Evolutionary conservation across 2,113 vertebrate genomes (phyloP).

Genomic region (Tapirus terrestris): DNA sequence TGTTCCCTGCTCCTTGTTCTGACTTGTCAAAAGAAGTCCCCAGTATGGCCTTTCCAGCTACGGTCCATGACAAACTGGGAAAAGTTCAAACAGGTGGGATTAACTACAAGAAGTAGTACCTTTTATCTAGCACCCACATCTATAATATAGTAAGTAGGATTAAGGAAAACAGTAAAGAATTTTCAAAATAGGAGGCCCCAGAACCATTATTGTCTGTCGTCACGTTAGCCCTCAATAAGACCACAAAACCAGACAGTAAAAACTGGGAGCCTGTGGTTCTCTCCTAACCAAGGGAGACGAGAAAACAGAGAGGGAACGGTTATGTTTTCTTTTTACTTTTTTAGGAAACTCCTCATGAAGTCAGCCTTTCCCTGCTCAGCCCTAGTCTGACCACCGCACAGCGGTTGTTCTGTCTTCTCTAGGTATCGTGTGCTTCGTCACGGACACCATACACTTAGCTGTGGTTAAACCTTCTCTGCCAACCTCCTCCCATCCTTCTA

Average conservation of each 20-base stretch:
- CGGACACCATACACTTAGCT: not conserved
- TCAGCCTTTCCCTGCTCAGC: not conserved
- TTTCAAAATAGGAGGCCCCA: constrained; percentile 41
- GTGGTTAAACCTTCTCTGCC: not conserved
- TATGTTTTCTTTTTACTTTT: not conserved
- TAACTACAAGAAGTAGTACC: not conserved
- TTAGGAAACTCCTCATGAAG: not conserved
- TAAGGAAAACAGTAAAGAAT: not conserved
- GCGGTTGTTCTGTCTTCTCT: not conserved
- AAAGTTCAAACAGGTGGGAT: not conserved
- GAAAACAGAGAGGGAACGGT: not conserved
- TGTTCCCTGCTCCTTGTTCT: not conserved
- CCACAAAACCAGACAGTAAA: constrained; percentile 72
- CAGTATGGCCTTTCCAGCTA: not conserved
- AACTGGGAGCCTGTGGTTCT: constrained; percentile 50
- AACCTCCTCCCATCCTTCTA: not conserved
- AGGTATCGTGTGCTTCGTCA: not conserved
- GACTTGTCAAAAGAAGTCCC: not conserved
- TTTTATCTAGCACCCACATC: not conserved
- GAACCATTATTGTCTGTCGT: constrained; percentile 31
- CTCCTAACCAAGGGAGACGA: not conserved
- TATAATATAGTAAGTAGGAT: not conserved
- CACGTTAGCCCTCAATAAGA: constrained; percentile 31
- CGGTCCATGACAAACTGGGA: too few species aligned
- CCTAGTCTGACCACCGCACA: not conserved